phyloP scores from a whole-genome alignment of 2,797 vertebrate genomes.

The Choloepus didactylus region DNA sequence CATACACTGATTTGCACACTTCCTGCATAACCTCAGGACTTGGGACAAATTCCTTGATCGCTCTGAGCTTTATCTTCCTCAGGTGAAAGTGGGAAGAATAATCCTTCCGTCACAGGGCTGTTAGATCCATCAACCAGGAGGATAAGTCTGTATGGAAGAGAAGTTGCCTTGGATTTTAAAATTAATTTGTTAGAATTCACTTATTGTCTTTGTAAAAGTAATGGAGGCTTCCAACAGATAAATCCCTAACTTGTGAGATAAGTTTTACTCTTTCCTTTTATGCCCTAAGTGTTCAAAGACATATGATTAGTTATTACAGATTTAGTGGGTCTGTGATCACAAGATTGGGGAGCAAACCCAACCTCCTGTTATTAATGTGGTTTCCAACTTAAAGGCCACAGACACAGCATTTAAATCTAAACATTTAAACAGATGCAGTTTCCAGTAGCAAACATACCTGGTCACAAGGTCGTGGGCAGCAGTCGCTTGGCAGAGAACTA shows the following conservation, averaged over 20 bases:
- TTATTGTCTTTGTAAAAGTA: conserved; percentile 42
- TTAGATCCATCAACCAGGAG: not conserved
- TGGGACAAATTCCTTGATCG: not conserved
- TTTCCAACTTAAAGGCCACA: not conserved
- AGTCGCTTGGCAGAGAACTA: not conserved
- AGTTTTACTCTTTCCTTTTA: not conserved
- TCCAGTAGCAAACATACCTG: not conserved
- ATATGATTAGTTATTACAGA: no score
- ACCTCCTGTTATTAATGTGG: not conserved
- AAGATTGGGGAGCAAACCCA: not conserved
- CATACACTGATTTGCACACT: not conserved
- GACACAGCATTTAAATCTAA: not conserved
- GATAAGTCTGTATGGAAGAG: not conserved
- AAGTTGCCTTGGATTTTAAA: not conserved
- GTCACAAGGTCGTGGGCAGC: not conserved
- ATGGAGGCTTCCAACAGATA: not conserved
- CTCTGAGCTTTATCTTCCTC: not conserved
- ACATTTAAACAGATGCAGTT: not conserved
- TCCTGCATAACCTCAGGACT: not conserved
- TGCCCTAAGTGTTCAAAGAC: not conserved
- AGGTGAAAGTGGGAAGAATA: not conserved
- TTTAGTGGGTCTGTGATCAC: no score
- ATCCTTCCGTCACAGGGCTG: not conserved
- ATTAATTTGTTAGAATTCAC: not conserved
- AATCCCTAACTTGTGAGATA: not conserved